These are phyloP conservation scores for Stictonetta naevosa DNA, from an alignment of 2,113 vertebrate species.

Conservation along the genomic window DNA sequence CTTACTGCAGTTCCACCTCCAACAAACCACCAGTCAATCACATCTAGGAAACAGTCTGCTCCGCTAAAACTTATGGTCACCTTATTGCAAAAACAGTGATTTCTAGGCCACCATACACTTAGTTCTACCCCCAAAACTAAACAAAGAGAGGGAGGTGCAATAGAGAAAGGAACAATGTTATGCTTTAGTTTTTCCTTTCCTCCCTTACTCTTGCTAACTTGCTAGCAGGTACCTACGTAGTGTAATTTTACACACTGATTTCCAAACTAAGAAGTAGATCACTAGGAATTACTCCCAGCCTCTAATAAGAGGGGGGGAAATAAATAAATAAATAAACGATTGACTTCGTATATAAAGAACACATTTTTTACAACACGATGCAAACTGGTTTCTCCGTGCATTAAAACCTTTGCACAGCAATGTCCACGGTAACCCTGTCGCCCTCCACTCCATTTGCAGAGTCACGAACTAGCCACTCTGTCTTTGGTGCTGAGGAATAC, in stretches of 20 bases:
- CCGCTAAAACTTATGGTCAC: neutral
- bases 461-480: slow-evolving; percentile 2
- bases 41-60: neutral
- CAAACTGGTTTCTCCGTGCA: neutral
- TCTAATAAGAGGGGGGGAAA: neutral
- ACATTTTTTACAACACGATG: neutral
- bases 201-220: neutral
- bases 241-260: neutral
- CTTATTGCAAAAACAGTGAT: neutral
- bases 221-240: neutral
- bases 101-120: neutral
- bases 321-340: neutral
- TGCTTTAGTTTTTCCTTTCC: neutral
- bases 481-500: slow-evolving; percentile 62
- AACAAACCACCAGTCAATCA: slow-evolving; percentile 2
- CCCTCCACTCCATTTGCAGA: neutral
- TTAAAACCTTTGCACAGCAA: neutral
- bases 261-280: neutral
- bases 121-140: neutral
- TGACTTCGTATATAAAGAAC: neutral
- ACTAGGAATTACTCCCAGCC: neutral
- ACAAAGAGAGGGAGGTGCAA: neutral
- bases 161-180: neutral
- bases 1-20: neutral
- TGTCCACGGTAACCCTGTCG: neutral